Evolutionary conservation across 2,113 vertebrate species (phyloP), one percentile per base, ranked within the genome.

Genomic region (Fulmarus glacialis): DNA sequence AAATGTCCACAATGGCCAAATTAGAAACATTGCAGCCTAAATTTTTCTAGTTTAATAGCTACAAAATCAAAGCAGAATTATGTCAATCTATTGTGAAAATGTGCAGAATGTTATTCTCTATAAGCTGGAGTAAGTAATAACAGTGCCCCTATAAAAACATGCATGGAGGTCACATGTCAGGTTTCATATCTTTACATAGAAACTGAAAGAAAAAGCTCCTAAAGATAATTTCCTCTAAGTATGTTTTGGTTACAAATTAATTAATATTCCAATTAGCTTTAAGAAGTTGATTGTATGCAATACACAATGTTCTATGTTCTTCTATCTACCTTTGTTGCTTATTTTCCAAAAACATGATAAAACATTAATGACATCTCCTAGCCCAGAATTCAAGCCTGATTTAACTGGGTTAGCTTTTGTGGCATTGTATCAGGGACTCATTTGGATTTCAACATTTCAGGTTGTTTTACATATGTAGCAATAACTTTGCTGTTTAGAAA

Each of bases 291-390:
- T 62, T 75, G 9, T 14, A 42, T 3, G 7, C 23, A 68, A 17
- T 24, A 36, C 32, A 38, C 4, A 15, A 13, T 23, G 21, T 58
- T 82, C 34, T 36, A 7, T 0, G 0, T 81, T 70, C 9, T 73
- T 85, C 47, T 86, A 4, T 32, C 55, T 67, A 30, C 11, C 5
- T 63, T 60, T 75, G 26, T 55, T 59, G 15, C 40, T 86, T 19
- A 24, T 63, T 78, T 95, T 83, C 47, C 21, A 59, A 67, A 86
- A 86, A 4, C 11, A 11, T 9, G 27, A 15, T 23, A 38, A 19
- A 89, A 55, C 5, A 40, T 40, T 63, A 42, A 38, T 19, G 26
- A 30, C 29, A 32, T 40, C 24, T 50, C 12, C 48, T 38, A 93
- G 40, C 24, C 26, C 40, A 50, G 32, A 68, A 79, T 32, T 91